phyloP scores from a whole-genome alignment of 2,888 invertebrate species.

The Pycnomerus fuliginosus region DNA sequence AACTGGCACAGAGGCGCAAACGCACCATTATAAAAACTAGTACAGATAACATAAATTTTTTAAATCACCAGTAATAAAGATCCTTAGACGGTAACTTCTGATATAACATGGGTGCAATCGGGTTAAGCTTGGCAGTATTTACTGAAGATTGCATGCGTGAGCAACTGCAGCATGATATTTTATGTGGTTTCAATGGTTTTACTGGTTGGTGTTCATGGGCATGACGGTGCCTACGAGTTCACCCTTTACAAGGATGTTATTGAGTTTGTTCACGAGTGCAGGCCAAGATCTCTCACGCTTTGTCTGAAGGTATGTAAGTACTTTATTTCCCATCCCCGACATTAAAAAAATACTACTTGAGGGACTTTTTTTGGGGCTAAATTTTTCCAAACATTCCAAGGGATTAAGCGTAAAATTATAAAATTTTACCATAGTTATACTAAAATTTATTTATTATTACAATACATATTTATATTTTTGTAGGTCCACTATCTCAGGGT shows the following conservation, averaged over 20 bases:
- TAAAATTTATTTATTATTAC: too few species aligned
- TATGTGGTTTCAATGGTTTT: conserved; percentile 7
- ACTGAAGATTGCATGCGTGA: conserved; percentile 23
- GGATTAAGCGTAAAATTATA: too few species aligned
- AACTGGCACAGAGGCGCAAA: conserved; percentile 30
- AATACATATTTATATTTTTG: too few species aligned
- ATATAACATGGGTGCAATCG: conserved; percentile 43
- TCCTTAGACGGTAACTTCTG: conserved; percentile 35
- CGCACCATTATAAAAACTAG: conserved; percentile 26
- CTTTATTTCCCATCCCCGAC: too few species aligned
- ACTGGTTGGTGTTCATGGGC: conserved; percentile 7
- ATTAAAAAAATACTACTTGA: too few species aligned
- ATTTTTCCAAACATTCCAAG: too few species aligned
- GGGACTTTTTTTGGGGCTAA: too few species aligned
- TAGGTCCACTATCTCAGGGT: too few species aligned
- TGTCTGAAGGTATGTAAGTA: conserved; percentile 68
- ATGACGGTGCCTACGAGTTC: conserved; percentile 56
- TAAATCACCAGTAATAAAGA: conserved; percentile 34
- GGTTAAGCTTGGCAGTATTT: conserved; percentile 35
- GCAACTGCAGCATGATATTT: conserved; percentile 16
- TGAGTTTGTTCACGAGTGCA: conserved; percentile 70
- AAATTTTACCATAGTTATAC: too few species aligned
- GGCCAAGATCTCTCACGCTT: conserved; percentile 64
- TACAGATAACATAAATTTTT: conserved; percentile 35
- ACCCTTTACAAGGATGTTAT: conserved; percentile 64